Evolutionary conservation across 1,140 invertebrate species (phyloP), one percentile per base, ranked within the genome.

Genomic region (Penaeus chinensis): DNA sequence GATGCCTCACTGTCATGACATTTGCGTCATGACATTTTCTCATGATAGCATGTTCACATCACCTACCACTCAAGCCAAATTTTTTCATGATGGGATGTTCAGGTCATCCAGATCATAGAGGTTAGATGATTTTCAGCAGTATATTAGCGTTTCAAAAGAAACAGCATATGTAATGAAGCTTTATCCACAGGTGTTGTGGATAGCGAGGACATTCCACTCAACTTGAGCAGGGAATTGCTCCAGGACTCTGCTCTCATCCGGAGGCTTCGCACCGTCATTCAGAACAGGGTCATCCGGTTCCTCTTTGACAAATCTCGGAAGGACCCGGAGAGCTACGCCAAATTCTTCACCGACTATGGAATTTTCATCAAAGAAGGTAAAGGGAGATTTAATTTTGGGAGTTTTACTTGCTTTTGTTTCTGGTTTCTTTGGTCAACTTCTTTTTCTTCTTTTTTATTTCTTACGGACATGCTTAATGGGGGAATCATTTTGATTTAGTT

Each of bases 131-230:
- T n/a, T 74, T 74, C n/a, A n/a, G 20, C 3, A 19, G 69, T 16
- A 18, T 37, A n/a, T 74, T 74, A 74, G 5, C 4, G 27, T 74
- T 24, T 18, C 16, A 24, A 5, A n/a, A n/a, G 0, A 27, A 27
- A 20, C 54, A 16, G 0, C 54, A 13, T 86, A 89, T 84, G 86
- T 88, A 22, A 27, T 19, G 8, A 11, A 60, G 37, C n/a, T 60
- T 20, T 13, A 61, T 87, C 89, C 85, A 76, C 90, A 95, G 95
- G 98, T 92, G 98, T 99, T 42, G 97, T 99, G 16, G 98, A 99
- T 93, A 98, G 97, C 11, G 98, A 99, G 94, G 98, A 99, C 91
- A 99, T 99, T 94, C 98, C 98, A 18, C 93, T 99, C 27, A 99
- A 99, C 94, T 94, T 99, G 69, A 99, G 97, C 91, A 94, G 98